Conservation (phyloP, 1,140 invertebrate genomes). For the Lutraria rhynchaena region DNA sequence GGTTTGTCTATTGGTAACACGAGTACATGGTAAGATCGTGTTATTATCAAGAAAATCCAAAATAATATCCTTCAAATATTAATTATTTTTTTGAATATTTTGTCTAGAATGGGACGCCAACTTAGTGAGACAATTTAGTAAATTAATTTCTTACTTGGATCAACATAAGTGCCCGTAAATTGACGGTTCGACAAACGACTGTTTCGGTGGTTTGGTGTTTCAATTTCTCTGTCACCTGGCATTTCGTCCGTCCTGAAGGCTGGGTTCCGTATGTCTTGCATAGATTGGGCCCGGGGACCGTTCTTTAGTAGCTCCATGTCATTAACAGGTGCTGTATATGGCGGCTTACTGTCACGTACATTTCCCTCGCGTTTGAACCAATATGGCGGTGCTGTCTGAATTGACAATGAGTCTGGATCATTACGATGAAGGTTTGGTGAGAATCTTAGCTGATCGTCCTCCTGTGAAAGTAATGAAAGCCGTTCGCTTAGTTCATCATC, state of each 20-base stretch:
- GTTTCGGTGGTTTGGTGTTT: neutral
- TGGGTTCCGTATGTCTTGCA: conserved; percentile 42
- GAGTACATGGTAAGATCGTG: too few relatives aligned
- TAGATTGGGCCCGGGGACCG: conserved; percentile 33
- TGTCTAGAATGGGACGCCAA: neutral
- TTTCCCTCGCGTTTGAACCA: conserved; percentile 8
- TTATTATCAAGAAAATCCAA: too few relatives aligned
- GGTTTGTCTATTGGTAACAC: too few relatives aligned
- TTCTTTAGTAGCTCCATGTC: conserved; percentile 21
- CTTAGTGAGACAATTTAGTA: too few relatives aligned
- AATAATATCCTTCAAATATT: too few relatives aligned
- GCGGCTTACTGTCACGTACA: conserved; percentile 20
- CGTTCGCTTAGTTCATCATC: conserved; percentile 52
- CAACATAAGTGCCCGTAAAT: conserved; percentile 56
- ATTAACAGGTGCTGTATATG: conserved; percentile 49
- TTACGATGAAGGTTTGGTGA: conserved; percentile 37
- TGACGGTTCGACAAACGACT: conserved; percentile 42
- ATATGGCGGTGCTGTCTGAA: conserved; percentile 47
- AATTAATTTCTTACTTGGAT: conserved; percentile 55
- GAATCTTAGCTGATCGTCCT: conserved; percentile 50
- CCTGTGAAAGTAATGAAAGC: conserved; percentile 50
- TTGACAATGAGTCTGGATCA: conserved; percentile 41
- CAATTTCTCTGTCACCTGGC: neutral
- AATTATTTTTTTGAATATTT: too few relatives aligned
- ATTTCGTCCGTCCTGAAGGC: conserved; percentile 17